A percentile compares a stretch with the other conserved stretches of the same genome.
Evolutionary conservation across 1,140 invertebrate species (phyloP).

Genomic region (Gryllus bimaculatus): DNA sequence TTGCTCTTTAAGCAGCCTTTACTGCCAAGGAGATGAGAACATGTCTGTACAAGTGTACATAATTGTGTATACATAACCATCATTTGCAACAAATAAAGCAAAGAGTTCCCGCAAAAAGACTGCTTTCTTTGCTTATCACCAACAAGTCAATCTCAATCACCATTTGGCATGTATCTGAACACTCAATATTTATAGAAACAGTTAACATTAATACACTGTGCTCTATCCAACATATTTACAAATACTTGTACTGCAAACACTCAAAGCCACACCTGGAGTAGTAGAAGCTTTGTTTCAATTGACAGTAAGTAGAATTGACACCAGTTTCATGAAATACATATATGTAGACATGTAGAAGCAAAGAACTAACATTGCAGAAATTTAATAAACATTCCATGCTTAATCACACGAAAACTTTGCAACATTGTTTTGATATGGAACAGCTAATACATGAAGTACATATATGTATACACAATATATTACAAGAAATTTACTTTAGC

Average conservation of each 20-base stretch:
- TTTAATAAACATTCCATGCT: background rate
- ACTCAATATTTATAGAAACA: background rate
- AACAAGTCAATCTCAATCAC: background rate
- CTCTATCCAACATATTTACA: background rate
- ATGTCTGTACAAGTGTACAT: background rate
- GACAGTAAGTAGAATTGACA: constrained; percentile 1
- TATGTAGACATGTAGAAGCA: constrained; percentile 4
- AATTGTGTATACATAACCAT: background rate
- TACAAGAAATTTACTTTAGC: background rate
- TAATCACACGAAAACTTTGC: background rate
- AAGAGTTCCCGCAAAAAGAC: background rate
- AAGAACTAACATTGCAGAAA: background rate
- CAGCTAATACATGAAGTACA: background rate
- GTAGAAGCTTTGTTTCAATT: constrained; percentile 5
- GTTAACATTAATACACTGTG: constrained; percentile 1
- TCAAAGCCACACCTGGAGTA: background rate
- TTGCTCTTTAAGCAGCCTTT: background rate
- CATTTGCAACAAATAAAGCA: background rate
- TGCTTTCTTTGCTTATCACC: background rate
- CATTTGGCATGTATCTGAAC: background rate
- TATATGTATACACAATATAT: background rate
- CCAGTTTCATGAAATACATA: background rate
- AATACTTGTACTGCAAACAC: background rate
- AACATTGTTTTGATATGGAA: background rate
- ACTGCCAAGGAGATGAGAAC: background rate